phyloP scores from a whole-genome alignment of 2,888 invertebrate genomes.

The Spodoptera exigua region DNA sequence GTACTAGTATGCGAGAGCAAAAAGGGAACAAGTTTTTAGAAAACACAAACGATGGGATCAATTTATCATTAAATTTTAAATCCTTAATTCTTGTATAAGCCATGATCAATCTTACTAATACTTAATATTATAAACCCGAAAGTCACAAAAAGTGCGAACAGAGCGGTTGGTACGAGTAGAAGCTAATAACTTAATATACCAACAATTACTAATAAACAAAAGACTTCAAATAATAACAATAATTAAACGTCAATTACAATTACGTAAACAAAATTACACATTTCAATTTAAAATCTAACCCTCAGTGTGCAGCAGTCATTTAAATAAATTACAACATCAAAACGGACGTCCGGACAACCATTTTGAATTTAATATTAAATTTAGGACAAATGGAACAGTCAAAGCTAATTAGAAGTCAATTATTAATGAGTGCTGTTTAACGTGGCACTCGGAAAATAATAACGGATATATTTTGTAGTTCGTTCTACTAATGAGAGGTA shows the following conservation, averaged over 20 bases:
- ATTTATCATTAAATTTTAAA: too few relatives aligned
- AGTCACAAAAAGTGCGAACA: too few relatives aligned
- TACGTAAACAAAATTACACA: slow-evolving; percentile 16
- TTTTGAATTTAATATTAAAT: slow-evolving; percentile 39
- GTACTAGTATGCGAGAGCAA: too few relatives aligned
- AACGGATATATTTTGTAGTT: slow-evolving; percentile 2
- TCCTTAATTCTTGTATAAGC: too few relatives aligned
- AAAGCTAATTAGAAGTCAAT: slow-evolving; percentile 40
- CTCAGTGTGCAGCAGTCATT: slow-evolving; percentile 15
- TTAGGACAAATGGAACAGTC: slow-evolving; percentile 43
- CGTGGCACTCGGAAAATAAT: slow-evolving; percentile 16
- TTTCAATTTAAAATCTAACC: slow-evolving; percentile 14
- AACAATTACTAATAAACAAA: too few relatives aligned
- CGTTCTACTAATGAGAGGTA: slow-evolving; percentile 16
- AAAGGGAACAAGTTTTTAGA: too few relatives aligned
- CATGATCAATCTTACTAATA: too few relatives aligned
- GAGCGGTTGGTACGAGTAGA: too few relatives aligned
- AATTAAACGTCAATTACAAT: slow-evolving; percentile 7
- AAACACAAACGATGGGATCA: too few relatives aligned
- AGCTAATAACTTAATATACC: too few relatives aligned
- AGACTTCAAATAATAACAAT: too few relatives aligned
- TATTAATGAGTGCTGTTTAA: slow-evolving; percentile 36
- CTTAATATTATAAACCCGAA: too few relatives aligned
- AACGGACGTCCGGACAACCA: slow-evolving; percentile 17
- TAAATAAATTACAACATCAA: slow-evolving; percentile 30